phyloP scores from a whole-genome alignment of 2,797 vertebrate genomes.

The Hyperoplus lanceolatus region DNA sequence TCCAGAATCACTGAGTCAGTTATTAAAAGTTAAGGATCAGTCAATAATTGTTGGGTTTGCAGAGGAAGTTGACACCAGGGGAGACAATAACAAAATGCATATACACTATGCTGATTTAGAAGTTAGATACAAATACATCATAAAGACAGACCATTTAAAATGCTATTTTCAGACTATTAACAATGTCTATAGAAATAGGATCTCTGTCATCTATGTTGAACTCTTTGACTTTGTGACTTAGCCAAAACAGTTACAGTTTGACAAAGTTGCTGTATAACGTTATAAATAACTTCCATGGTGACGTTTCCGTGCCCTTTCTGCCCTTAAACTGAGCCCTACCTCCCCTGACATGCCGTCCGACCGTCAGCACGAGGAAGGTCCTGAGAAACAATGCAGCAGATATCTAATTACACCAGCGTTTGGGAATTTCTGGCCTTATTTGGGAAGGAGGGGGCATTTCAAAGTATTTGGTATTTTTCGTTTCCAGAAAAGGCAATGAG shows the following conservation, averaged over 20 bases:
- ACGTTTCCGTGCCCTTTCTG: not conserved
- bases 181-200: not conserved
- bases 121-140: too few species aligned
- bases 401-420: constrained; percentile 71
- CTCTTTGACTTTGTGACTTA: not conserved
- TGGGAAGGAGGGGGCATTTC: constrained; percentile 34
- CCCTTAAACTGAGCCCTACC: constrained; percentile 18
- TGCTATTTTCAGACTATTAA: not conserved
- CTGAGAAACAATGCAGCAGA: constrained; percentile 72
- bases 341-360: constrained; percentile 47
- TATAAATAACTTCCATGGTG: not conserved
- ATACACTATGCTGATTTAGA: not conserved
- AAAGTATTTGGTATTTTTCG: constrained; percentile 58
- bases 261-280: not conserved
- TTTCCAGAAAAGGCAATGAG: constrained; percentile 73
- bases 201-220: not conserved
- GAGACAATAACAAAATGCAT: not conserved
- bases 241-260: not conserved
- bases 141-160: not conserved
- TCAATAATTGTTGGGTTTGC: not conserved
- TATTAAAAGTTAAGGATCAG: not conserved
- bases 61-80: not conserved
- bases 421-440: constrained; percentile 77
- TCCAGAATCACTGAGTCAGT: too few species aligned
- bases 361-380: constrained; percentile 48